Conservation (phyloP, 2,888 invertebrate species). For the Epirrhoe tristata region DNA sequence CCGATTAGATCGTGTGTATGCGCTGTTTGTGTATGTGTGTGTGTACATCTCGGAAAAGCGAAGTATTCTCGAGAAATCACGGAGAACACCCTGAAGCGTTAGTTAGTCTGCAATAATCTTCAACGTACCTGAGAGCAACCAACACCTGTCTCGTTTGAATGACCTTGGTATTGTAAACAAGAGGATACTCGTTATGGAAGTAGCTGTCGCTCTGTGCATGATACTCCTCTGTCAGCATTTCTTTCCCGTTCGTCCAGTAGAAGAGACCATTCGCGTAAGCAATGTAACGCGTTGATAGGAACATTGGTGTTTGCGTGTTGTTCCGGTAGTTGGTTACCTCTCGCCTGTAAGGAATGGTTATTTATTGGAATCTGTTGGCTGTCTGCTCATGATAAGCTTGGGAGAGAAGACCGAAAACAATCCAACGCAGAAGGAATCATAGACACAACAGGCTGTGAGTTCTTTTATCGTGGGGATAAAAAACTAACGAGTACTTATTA, state of each 20-base stretch:
- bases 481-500: too few relatives aligned
- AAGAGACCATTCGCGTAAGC: slow-evolving; percentile 91
- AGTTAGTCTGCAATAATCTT: slow-evolving; percentile 7
- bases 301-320: slow-evolving; percentile 91
- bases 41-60: too few relatives aligned
- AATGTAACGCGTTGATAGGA: slow-evolving; percentile 90
- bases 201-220: slow-evolving; percentile 88
- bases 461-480: too few relatives aligned
- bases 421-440: too few relatives aligned
- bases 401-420: too few relatives aligned
- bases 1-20: too few relatives aligned
- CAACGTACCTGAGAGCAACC: slow-evolving; percentile 77
- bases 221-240: slow-evolving; percentile 92
- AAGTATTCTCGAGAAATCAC: too few relatives aligned
- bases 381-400: too few relatives aligned
- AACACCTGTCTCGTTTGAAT: slow-evolving; percentile 73
- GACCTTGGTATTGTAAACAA: slow-evolving; percentile 70
- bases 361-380: not conserved
- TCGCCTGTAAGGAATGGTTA: slow-evolving; percentile 74
- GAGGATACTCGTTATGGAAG: slow-evolving; percentile 91
- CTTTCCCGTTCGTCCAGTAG: slow-evolving; percentile 94
- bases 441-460: too few relatives aligned
- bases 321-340: slow-evolving; percentile 89
- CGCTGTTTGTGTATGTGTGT: too few relatives aligned
- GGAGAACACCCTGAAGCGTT: too few relatives aligned